These are phyloP conservation scores for Heliocidaris erythrogramma DNA, from an alignment of 35 echinoderm and acorn worm genomes.

Conservation along the genomic window DNA sequence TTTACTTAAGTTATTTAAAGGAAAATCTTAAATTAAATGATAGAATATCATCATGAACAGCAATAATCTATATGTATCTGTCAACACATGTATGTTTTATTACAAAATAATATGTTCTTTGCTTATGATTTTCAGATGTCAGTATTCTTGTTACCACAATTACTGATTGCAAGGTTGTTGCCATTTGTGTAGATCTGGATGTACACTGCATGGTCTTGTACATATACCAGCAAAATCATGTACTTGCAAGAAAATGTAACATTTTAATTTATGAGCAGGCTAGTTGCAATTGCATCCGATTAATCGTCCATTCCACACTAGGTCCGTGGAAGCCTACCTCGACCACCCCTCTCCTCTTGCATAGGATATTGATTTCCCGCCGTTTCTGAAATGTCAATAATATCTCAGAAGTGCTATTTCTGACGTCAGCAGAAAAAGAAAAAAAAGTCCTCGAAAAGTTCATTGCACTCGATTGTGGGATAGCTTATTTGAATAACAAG, in stretches of 20 bases:
- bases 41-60: no score
- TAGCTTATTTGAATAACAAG: constrained; percentile 3
- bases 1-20: no score
- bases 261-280: not conserved
- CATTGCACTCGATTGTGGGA: constrained; percentile 6
- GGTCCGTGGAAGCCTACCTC: not conserved
- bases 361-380: constrained; percentile 20
- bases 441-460: not conserved
- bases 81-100: no score
- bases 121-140: no score
- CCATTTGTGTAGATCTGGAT: no score
- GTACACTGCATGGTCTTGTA: no score
- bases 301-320: not conserved
- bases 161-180: no score
- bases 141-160: no score
- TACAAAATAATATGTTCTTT: no score
- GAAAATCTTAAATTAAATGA: no score
- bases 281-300: not conserved
- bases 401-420: constrained; percentile 24
- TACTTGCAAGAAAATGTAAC: not conserved
- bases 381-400: constrained; percentile 22
- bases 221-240: no score
- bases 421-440: constrained; percentile 19
- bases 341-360: not conserved
- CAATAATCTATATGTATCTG: no score